Base-by-base conservation (phyloP, 2,888 invertebrate genomes). In the Volucella bombylans region DNA sequence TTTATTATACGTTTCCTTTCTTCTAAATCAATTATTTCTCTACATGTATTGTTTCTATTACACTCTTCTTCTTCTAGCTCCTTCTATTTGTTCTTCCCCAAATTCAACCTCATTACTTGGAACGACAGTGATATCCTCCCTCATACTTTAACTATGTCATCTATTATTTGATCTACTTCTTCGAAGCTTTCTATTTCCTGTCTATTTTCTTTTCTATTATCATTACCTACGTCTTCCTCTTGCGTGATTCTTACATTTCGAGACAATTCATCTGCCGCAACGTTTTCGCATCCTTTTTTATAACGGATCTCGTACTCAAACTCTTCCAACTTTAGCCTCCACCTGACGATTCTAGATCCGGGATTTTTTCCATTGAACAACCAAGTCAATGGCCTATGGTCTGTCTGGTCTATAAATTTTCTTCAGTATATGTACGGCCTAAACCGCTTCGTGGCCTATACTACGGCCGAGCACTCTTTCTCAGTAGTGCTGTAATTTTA, bases 211-310 rank as follows among this genome's bases (percentile, higher is more conserved):
- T 18, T 39, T 15, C 39, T 31, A 18, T 73, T 43, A 31, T 62
- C 64, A 15, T 31, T 41, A 41, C 45, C 57, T 41, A 10, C 62
- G 39, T 39, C 8, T 31, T 64, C 38, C 12, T 4, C 45, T 38
- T 69, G 54, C 23, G 49, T 54, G 15, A 78, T 39, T 38, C 39
- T 77, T 12, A 67, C 47, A 41, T 79, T 81, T 54, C 85, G 15
- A 2, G 68, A 72, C 15, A 87, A 47, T 15, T 82, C 80, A 31
- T 87, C 87, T 12, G 82, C 86, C 11, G 73, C 82, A 18, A 68
- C 52, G 15, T 85, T 85, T 45, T 61, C 18, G 15, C 31, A 55
- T 52, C 87, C 78, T 64, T 86, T 87, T 68, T 87, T 87, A 50
- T 87, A 88, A n/a, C 41, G 14, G 18, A 18, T 18, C 18, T 18